Evolutionary conservation across 2,888 invertebrate species (phyloP).

Genomic region (Smittia sp.): DNA sequence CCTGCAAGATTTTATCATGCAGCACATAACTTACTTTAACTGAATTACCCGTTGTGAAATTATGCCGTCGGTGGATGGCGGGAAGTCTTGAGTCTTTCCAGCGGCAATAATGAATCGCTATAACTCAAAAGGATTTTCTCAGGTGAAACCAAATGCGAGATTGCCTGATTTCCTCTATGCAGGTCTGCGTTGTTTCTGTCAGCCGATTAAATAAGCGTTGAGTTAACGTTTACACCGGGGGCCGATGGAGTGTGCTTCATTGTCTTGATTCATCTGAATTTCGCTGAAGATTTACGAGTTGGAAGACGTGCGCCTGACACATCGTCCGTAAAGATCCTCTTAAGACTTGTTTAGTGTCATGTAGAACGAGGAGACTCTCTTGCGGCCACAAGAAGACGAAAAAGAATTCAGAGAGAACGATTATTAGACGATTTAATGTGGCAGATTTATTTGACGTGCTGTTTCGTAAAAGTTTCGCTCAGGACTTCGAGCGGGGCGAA

Average conservation of each 20-base stretch:
- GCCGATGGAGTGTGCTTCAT: not conserved
- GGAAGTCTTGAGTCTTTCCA: not conserved
- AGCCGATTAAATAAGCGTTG: slow-evolving; percentile 31
- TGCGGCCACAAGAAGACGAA: slow-evolving; percentile 10
- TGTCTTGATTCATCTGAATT: not conserved
- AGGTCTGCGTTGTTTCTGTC: not conserved
- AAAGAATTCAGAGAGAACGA: slow-evolving; percentile 13
- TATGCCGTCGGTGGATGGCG: not conserved
- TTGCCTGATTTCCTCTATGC: too few species aligned
- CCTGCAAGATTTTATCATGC: not conserved
- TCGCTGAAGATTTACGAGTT: slow-evolving; percentile 34
- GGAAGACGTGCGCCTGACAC: slow-evolving; percentile 16
- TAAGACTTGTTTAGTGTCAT: slow-evolving; percentile 30
- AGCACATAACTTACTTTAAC: slow-evolving; percentile 11
- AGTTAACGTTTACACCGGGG: slow-evolving; percentile 9
- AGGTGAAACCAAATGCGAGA: too few species aligned
- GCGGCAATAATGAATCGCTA: slow-evolving; percentile 5
- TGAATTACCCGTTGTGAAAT: not conserved
- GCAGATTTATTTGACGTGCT: slow-evolving; percentile 40
- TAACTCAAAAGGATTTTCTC: slow-evolving; percentile 13
- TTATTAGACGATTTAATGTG: slow-evolving; percentile 40
- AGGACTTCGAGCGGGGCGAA: not conserved
- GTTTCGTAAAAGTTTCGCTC: not conserved
- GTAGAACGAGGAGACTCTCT: not conserved
- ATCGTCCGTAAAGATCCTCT: not conserved